phyloP scores from a whole-genome alignment of 2,113 vertebrate species.

The Gadus macrocephalus region DNA sequence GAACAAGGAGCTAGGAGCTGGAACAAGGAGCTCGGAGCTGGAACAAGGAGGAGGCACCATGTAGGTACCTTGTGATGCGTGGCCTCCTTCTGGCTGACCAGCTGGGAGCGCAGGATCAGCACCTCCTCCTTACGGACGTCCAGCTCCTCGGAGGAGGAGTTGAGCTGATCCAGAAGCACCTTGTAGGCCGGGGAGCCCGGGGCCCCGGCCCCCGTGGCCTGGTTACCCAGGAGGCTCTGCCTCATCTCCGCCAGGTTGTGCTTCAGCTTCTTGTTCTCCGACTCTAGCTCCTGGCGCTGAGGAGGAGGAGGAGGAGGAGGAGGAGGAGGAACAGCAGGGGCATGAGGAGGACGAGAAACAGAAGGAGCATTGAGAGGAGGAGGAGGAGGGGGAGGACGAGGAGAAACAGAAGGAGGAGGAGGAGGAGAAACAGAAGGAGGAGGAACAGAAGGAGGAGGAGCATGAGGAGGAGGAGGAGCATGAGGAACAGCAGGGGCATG shows the following conservation, averaged over 20 bases:
- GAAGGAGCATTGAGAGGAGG: not conserved
- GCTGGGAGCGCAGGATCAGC: constrained; percentile 93
- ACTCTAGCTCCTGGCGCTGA: constrained; percentile 95
- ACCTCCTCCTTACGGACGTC: constrained; percentile 98
- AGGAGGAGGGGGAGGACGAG: not conserved
- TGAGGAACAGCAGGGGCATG: too few relatives aligned
- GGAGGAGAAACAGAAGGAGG: too few relatives aligned
- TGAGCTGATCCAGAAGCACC: constrained; percentile 92
- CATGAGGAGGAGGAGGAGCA: too few relatives aligned
- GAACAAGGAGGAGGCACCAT: not conserved
- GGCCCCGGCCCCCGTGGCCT: constrained; percentile 74
- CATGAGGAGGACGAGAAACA: too few relatives aligned
- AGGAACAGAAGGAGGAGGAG: not conserved
- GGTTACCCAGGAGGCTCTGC: constrained; percentile 79
- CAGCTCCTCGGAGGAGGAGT: constrained; percentile 89
- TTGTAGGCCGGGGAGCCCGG: constrained; percentile 88
- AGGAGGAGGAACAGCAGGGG: too few relatives aligned
- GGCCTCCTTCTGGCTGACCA: constrained; percentile 96
- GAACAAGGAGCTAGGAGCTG: too few relatives aligned
- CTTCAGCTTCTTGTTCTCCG: constrained; percentile 97
- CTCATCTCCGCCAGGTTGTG: constrained; percentile 90
- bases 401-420: too few relatives aligned
- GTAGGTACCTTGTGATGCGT: constrained; percentile 87
- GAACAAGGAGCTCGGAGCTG: too few relatives aligned
- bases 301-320: not conserved